Evolutionary conservation across 2,888 invertebrate species (phyloP), one percentile per base, ranked within the genome.

Genomic region (Mythimna lalbum): DNA sequence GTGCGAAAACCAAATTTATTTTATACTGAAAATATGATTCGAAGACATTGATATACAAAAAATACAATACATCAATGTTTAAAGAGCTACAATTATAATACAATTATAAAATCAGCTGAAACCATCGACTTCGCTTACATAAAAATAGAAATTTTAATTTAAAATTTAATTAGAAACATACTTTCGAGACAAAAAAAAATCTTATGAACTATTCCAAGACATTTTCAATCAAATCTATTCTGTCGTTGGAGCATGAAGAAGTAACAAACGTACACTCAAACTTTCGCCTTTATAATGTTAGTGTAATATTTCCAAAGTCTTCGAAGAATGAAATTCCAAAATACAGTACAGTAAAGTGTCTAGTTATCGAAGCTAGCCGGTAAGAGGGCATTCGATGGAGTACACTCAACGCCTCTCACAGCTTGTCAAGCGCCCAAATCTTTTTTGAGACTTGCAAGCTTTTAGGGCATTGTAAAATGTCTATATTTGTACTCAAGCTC

Each of bases 361-460:
- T 52, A 56, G 57, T 76, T 68, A 62, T 66, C 33, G 27, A 43
- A 72, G n/a, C 59, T 56, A 66, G 59, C 27, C 69, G 31, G 53
- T 75, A 76, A 67, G 67, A 52, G 65, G 65, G 69, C 61, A 27
- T 53, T 12, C 43, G 21, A 27, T 23, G 21, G 57, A 76, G 76
- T 62, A 74, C 66, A 21, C 74, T 79, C 53, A 19, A 80, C 60
- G 27, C 55, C 60, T 60, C 69, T 72, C 67, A 47, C 60, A 50
- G 53, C 65, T 52, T 69, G 66, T 61, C 64, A 67, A 72, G 70
- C 47, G 52, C 66, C 69, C 68, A 68, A 80, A 83, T 76, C 70
- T 73, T 83, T 82, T 85, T 78, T 61, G 65, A 80, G 39, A 57
- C 39, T 55, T 60, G 63, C 60, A 71, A 64, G 74, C 77, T 80